A percentile compares a stretch with the other conserved stretches of the same genome.
Conservation (phyloP, 1,140 invertebrate genomes). For the Lethocerus indicus region DNA sequence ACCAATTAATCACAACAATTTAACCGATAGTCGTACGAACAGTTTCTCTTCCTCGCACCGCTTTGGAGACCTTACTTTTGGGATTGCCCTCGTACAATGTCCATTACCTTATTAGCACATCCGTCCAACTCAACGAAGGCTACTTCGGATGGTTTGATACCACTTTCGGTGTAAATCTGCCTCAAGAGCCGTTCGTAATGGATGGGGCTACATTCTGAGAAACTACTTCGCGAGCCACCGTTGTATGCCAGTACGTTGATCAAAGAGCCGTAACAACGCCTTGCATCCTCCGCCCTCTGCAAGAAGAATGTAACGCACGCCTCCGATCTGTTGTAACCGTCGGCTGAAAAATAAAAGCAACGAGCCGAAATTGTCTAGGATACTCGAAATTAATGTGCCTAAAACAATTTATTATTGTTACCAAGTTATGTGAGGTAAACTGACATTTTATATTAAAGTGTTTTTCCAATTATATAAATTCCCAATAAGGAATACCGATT, state of each 20-base stretch:
- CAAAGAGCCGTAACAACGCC: not conserved
- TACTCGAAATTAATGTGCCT: not conserved
- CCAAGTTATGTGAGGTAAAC: not conserved
- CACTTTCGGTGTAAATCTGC: constrained; percentile 3
- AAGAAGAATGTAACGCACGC: constrained; percentile 30
- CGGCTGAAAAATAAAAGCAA: constrained; percentile 14
- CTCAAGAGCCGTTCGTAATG: not conserved
- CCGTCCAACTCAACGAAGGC: constrained; percentile 22
- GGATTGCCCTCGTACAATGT: no score
- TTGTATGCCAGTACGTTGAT: not conserved
- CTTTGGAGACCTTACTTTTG: constrained; percentile 15
- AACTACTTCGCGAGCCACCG: not conserved
- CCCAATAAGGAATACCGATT: not conserved
- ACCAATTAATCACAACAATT: not conserved
- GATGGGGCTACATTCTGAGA: not conserved
- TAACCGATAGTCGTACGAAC: not conserved
- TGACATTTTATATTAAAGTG: not conserved
- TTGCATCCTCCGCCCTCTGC: constrained; percentile 32
- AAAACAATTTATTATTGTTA: not conserved
- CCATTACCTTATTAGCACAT: no score
- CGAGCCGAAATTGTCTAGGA: not conserved
- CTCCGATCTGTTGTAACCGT: constrained; percentile 18
- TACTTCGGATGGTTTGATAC: constrained; percentile 35
- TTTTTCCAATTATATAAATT: not conserved
- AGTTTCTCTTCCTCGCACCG: not conserved